Conservation (phyloP, 2,113 vertebrate species). For the Thamnophis sirtalis region DNA sequence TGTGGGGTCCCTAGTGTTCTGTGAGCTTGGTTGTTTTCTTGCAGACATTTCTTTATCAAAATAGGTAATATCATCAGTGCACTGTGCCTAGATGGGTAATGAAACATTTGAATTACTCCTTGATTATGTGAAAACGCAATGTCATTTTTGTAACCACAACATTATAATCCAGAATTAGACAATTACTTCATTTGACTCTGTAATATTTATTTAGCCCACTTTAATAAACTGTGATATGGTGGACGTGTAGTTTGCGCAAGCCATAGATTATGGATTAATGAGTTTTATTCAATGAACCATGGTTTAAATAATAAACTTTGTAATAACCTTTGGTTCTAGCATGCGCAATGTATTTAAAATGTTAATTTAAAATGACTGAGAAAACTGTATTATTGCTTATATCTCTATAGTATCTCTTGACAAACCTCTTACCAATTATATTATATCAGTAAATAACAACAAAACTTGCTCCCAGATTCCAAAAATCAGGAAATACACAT, state of each 20-base stretch:
- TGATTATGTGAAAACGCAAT: neutral
- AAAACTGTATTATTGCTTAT: neutral
- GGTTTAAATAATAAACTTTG: neutral
- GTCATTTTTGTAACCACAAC: neutral
- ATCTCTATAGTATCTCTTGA: neutral
- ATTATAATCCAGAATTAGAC: neutral
- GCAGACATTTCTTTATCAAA: neutral
- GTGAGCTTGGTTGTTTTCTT: neutral
- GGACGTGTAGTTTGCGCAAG: no score
- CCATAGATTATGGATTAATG: no score
- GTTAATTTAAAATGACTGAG: neutral
- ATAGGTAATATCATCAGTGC: neutral
- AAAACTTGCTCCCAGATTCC: neutral
- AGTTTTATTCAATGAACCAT: neutral
- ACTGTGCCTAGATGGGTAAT: neutral
- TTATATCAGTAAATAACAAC: neutral
- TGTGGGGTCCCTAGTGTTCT: neutral
- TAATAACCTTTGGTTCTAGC: neutral
- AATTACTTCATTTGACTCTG: neutral
- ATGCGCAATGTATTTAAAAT: neutral
- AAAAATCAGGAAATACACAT: no score
- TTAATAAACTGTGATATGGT: no score
- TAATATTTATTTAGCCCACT: neutral
- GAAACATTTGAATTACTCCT: neutral
- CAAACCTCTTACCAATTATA: neutral